phyloP scores from a whole-genome alignment of 2,797 vertebrate species.

The Platyrinchus mystaceus region DNA sequence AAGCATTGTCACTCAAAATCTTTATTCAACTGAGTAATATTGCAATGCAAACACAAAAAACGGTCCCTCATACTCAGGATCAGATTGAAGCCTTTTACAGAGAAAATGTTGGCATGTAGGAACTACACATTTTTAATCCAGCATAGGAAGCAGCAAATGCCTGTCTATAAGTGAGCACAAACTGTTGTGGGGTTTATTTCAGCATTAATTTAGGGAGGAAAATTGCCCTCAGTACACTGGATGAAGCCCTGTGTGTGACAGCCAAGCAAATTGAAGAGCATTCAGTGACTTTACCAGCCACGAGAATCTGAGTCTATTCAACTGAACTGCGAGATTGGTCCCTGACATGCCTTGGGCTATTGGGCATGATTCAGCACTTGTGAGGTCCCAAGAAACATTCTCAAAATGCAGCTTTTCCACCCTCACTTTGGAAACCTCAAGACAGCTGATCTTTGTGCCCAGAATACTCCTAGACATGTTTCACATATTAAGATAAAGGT shows the following conservation, averaged over 20 bases:
- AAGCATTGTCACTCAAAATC: neutral
- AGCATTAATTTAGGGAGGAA: neutral
- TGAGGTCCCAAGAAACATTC: neutral
- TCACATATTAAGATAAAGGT: neutral
- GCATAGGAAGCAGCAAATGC: neutral
- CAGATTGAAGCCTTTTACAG: neutral
- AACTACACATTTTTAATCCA: neutral
- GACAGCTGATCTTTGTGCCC: neutral
- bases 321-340: neutral
- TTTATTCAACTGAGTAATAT: neutral
- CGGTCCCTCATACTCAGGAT: neutral
- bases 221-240: neutral
- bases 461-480: neutral
- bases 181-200: neutral
- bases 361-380: neutral
- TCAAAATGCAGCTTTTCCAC: neutral
- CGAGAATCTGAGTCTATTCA: neutral
- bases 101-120: neutral
- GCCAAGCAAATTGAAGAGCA: neutral
- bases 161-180: neutral
- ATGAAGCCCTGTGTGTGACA: neutral
- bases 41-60: neutral
- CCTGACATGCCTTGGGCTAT: neutral
- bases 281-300: neutral
- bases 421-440: neutral